phyloP scores from a whole-genome alignment of 2,888 invertebrate species.

The Lepidocyrtinus sp. region DNA sequence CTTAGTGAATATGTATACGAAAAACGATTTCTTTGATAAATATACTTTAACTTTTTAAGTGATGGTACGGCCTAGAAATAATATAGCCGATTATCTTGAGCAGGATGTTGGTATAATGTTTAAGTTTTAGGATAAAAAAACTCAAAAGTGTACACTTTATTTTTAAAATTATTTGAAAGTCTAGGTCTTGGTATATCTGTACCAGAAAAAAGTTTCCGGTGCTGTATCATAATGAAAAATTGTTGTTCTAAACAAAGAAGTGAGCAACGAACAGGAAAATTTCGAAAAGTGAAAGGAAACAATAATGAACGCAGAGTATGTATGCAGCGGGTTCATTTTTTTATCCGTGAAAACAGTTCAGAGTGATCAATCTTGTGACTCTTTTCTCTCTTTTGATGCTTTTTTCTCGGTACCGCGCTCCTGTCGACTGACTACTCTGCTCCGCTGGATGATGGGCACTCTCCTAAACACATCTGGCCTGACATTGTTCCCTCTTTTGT shows the following conservation, averaged over 20 bases:
- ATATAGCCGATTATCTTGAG: no score
- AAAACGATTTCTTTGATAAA: no score
- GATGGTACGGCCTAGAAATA: no score
- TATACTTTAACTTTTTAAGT: no score
- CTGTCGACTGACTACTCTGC: background rate
- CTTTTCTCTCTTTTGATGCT: slow-evolving; percentile 63
- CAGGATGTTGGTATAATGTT: no score
- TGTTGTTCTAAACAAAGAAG: background rate
- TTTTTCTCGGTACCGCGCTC: slow-evolving; percentile 53
- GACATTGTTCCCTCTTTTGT: background rate
- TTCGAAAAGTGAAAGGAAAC: background rate
- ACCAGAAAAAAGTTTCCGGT: no score
- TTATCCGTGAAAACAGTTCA: slow-evolving; percentile 27
- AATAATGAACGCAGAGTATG: slow-evolving; percentile 17
- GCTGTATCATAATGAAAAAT: slow-evolving; percentile 13
- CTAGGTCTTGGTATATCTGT: no score
- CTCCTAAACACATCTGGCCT: background rate
- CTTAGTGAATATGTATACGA: no score
- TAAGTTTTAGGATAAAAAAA: no score
- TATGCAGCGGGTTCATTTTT: background rate
- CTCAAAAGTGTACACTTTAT: no score
- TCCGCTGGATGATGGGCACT: slow-evolving; percentile 21
- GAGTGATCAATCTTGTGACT: slow-evolving; percentile 68
- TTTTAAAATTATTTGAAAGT: no score
- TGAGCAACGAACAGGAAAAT: slow-evolving; percentile 7